Base-by-base conservation (phyloP, 1,140 invertebrate species). In the Bombus confusus region DNA sequence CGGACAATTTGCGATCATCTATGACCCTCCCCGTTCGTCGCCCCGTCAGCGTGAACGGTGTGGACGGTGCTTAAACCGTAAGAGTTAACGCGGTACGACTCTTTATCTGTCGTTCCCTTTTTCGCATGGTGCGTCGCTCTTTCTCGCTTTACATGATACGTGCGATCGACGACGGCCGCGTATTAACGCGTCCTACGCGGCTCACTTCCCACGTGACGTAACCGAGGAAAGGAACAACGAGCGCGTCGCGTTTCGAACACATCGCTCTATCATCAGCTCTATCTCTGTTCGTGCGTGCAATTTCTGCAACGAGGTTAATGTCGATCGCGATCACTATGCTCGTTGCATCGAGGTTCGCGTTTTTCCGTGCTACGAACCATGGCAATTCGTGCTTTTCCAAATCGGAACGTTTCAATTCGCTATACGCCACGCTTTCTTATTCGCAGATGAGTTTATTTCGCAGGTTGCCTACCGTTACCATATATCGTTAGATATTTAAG, bases 1-100 rank as follows among this genome's bases (percentile, higher is more conserved):
- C 93, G 91, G 91, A 87, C 93, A 95, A 95, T 95, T 95, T 95
- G 90, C 90, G 93, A 94, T 95, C 94, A 95, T 95, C 93, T 92
- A 95, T 94, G 94, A 94, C 93, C 93, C 89, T 90, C 88, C 89
- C 86, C 90, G 88, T 91, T 92, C 93, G 88, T 87, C 90, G 77
- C 43, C 69, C 25, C 79, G 47, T 80, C 79, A n/a, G 25, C 41
- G 72, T 43, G 74, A n/a, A 34, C 81, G 79, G 74, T 91, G 90
- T 91, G 89, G 89, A 90, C 80, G 82, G 41, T 82, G 89, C 83
- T 89, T 90, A 91, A 89, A 87, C 91, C 59, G 89, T 92, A 91
- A 92, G 83, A 92, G 89, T 93, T 93, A 92, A 91, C 90, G 87
- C 91, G 88, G 80, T 89, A 81, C 87, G 82, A 83, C 88, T 92